A percentile compares a stretch with the other conserved stretches of the same genome.
phyloP scores from a whole-genome alignment of 2,797 vertebrate species.

The Distichodus sexfasciatus region DNA sequence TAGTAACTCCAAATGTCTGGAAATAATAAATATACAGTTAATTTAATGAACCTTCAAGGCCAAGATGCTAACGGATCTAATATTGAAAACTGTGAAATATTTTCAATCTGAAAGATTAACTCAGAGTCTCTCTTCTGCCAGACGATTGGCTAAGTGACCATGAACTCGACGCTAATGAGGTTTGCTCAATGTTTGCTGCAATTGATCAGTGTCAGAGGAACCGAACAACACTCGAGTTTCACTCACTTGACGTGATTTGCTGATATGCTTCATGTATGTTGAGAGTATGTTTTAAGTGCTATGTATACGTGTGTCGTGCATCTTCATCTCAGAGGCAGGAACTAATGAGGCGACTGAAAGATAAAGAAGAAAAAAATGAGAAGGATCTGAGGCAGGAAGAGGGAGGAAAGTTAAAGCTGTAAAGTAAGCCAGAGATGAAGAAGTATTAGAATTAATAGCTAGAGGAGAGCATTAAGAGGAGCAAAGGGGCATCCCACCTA shows the following conservation, averaged over 20 bases:
- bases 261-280: not conserved
- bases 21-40: too few species aligned
- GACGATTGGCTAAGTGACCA: not conserved
- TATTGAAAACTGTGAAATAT: too few species aligned
- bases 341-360: not conserved
- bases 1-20: too few species aligned
- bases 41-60: too few species aligned
- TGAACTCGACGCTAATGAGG: not conserved
- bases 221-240: not conserved
- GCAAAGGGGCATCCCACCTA: too few species aligned
- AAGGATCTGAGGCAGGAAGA: not conserved
- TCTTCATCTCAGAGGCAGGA: constrained; percentile 1
- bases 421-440: not conserved
- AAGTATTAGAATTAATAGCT: not conserved
- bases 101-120: too few species aligned
- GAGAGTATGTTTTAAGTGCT: not conserved
- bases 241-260: not conserved
- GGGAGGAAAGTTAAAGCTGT: not conserved
- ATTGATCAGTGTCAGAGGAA: constrained; percentile 10
- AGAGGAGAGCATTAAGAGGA: not conserved
- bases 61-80: too few species aligned
- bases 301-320: not conserved
- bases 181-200: constrained; percentile 8
- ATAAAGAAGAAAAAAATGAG: not conserved
- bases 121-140: too few species aligned